Evolutionary conservation across 2,113 vertebrate species (phyloP).

Genomic region (Crotophaga sulcirostris): DNA sequence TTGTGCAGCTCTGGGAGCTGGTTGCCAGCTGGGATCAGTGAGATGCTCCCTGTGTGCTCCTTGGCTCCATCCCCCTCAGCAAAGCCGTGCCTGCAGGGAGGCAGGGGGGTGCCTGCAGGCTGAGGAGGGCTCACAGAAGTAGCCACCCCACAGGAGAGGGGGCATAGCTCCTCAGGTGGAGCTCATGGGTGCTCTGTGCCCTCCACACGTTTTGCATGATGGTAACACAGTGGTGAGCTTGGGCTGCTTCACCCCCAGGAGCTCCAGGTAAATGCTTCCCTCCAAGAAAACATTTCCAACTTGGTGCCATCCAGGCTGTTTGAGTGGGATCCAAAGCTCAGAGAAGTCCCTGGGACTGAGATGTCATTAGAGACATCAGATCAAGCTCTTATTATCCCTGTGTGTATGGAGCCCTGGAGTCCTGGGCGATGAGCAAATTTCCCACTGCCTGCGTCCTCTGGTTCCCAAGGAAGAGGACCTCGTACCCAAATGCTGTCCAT

Average conservation of each 20-base stretch:
- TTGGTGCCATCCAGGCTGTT: background rate
- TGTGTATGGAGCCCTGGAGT: background rate
- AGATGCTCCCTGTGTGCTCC: background rate
- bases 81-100: background rate
- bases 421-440: background rate
- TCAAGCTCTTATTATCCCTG: background rate
- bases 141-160: background rate
- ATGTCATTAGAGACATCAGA: background rate
- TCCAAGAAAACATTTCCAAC: background rate
- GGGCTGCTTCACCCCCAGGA: background rate
- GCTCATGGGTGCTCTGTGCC: background rate
- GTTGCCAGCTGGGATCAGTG: constrained; percentile 46
- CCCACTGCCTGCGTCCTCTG: background rate
- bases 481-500: background rate
- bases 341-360: background rate
- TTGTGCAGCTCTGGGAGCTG: constrained; percentile 20
- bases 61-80: background rate
- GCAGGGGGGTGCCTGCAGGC: fast-evolving
- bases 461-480: background rate
- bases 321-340: background rate
- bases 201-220: background rate
- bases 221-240: background rate
- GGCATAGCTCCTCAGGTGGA: background rate
- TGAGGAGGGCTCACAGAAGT: background rate
- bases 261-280: background rate